Percentiles rank a stretch among this genome's conserved stretches.
Evolutionary conservation across 1,140 invertebrate genomes (phyloP).

Genomic region (Lepidotrigona ventralis): DNA sequence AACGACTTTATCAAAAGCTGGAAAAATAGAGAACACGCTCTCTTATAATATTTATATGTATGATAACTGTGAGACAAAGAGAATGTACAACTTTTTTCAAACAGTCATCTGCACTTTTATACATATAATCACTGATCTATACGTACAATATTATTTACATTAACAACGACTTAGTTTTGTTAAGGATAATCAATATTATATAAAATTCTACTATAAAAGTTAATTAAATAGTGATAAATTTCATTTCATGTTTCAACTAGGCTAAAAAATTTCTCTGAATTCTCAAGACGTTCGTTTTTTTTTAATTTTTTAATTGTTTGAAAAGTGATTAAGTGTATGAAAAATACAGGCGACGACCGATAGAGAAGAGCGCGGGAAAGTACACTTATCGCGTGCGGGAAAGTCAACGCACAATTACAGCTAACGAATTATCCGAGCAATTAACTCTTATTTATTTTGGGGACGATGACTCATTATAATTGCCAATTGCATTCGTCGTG

Average conservation of each 20-base stretch:
- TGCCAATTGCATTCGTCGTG: background rate
- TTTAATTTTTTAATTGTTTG: background rate
- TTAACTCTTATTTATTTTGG: constrained; percentile 8
- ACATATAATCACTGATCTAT: background rate
- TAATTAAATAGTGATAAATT: background rate
- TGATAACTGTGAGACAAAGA: too few relatives aligned
- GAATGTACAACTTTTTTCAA: background rate
- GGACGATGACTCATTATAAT: background rate
- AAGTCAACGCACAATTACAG: constrained; percentile 13
- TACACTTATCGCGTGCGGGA: constrained; percentile 4
- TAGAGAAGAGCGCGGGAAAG: constrained; percentile 38
- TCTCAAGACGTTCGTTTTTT: background rate
- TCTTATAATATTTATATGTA: constrained; percentile 5
- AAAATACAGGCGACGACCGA: background rate
- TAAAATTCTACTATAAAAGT: background rate
- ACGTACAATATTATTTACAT: too few relatives aligned
- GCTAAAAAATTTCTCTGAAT: too few relatives aligned
- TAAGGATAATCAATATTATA: background rate
- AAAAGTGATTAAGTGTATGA: background rate
- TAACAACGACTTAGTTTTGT: background rate
- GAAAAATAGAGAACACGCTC: constrained; percentile 8
- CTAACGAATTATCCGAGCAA: background rate
- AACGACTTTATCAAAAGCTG: constrained; percentile 68
- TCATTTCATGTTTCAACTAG: background rate
- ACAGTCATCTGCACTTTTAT: background rate